These are phyloP conservation scores for Cordilura impudica DNA, from an alignment of 2,888 invertebrate species.

Conservation along the genomic window DNA sequence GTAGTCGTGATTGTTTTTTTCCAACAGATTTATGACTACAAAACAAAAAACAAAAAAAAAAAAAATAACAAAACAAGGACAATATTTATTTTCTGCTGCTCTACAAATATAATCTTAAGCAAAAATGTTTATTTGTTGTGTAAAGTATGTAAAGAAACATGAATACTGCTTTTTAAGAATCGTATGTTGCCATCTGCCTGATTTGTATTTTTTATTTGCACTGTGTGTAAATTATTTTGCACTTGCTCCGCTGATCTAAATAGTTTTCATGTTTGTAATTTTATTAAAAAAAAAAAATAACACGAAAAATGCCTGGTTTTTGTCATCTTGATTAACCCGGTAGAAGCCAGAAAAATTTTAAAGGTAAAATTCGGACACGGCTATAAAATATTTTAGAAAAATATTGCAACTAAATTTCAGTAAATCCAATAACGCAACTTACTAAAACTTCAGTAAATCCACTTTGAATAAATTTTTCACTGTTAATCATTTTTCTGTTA, in stretches of 20 bases:
- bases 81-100: slow-evolving; percentile 23
- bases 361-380: too few species aligned
- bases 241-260: slow-evolving; percentile 76
- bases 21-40: slow-evolving; percentile 33
- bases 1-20: not conserved
- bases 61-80: slow-evolving; percentile 30
- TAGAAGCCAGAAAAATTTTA: too few species aligned
- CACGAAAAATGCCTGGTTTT: slow-evolving; percentile 41
- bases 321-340: not conserved
- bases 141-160: not conserved
- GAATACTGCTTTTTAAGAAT: not conserved
- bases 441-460: too few species aligned
- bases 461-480: too few species aligned
- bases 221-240: slow-evolving; percentile 72
- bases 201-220: slow-evolving; percentile 7
- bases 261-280: slow-evolving; percentile 59
- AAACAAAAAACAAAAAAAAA: not conserved
- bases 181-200: slow-evolving; percentile 37
- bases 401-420: too few species aligned
- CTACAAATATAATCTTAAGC: not conserved
- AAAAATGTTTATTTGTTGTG: not conserved
- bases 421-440: too few species aligned
- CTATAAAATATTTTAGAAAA: too few species aligned
- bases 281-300: slow-evolving; percentile 58
- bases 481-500: too few species aligned